These are phyloP conservation scores for Hoplostethus mediterraneus DNA, from an alignment of 2,797 vertebrate species.

Conservation along the genomic window DNA sequence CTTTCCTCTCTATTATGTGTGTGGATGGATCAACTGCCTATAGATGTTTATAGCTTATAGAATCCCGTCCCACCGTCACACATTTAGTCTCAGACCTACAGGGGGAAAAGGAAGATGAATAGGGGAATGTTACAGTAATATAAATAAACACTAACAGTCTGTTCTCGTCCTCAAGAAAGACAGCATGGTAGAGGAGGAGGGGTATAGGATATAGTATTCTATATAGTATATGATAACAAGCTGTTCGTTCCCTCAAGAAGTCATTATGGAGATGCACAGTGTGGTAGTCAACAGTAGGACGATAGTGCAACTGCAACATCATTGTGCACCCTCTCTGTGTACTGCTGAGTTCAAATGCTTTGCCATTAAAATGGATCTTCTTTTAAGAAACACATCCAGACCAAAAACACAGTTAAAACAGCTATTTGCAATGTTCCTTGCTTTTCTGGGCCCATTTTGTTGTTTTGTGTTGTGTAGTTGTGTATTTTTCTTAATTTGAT, in stretches of 20 bases:
- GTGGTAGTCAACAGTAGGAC: background rate
- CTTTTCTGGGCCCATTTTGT: no score
- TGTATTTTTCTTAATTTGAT: no score
- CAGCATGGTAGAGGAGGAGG: background rate
- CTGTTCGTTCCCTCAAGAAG: background rate
- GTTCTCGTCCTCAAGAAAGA: background rate
- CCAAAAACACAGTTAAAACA: no score
- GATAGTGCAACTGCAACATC: background rate
- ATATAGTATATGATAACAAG: background rate
- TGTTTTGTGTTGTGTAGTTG: no score
- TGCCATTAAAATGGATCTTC: background rate
- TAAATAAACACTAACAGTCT: background rate
- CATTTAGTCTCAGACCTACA: conserved; percentile 2
- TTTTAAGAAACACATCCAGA: no score
- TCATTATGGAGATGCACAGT: background rate
- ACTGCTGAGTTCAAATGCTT: background rate
- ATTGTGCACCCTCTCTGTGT: background rate
- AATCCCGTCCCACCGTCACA: background rate
- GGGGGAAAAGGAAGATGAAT: background rate
- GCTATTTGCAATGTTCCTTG: no score
- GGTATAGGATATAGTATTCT: background rate
- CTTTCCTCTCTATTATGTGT: conserved; percentile 23
- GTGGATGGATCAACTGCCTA: conserved; percentile 2
- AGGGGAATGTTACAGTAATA: background rate
- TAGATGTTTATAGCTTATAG: background rate